Percentiles rank a stretch among this genome's conserved stretches.
phyloP scores from a whole-genome alignment of 2,888 invertebrate genomes.

The Spisula subtruncata region DNA sequence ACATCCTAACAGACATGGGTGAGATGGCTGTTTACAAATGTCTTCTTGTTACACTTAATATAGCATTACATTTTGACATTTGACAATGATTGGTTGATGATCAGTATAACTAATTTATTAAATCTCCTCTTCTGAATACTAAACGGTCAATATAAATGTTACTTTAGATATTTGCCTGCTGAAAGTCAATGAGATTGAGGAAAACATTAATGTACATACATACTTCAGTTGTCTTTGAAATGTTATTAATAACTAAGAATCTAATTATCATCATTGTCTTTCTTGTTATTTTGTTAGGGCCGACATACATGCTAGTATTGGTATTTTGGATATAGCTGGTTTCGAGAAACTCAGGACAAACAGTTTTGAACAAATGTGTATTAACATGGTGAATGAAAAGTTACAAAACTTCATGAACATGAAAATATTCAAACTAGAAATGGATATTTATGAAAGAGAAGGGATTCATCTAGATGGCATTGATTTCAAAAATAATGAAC shows the following conservation, averaged over 20 bases:
- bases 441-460: constrained; percentile 74
- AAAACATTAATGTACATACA: too few species aligned
- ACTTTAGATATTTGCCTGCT: too few species aligned
- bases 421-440: constrained; percentile 76
- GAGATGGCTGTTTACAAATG: constrained; percentile 31
- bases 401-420: constrained; percentile 82
- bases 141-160: too few species aligned
- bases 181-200: too few species aligned
- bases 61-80: not conserved
- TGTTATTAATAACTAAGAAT: too few species aligned
- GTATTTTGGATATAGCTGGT: constrained; percentile 85
- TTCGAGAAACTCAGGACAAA: constrained; percentile 84
- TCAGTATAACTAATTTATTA: too few species aligned
- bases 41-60: not conserved
- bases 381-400: constrained; percentile 84
- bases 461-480: constrained; percentile 72
- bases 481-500: constrained; percentile 80
- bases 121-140: too few species aligned
- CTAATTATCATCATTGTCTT: too few species aligned
- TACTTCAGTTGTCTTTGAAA: too few species aligned
- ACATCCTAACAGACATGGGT: constrained; percentile 74
- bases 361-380: constrained; percentile 85
- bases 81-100: not conserved
- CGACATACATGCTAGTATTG: constrained; percentile 68
- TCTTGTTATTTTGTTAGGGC: constrained; percentile 23